Evolutionary conservation across 2,888 invertebrate genomes (phyloP).

Genomic region (Geophilus truncorum): DNA sequence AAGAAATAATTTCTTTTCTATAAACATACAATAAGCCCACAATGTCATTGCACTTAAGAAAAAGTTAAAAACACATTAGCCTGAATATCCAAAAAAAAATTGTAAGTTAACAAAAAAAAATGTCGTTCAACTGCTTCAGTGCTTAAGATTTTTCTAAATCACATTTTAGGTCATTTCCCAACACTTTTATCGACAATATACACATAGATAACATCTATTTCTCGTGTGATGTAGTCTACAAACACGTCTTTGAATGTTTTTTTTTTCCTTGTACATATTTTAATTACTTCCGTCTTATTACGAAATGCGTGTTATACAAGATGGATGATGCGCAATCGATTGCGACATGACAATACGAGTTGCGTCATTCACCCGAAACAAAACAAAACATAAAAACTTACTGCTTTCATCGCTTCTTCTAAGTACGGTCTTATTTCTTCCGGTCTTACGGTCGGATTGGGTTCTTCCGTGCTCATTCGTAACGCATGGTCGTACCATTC

Average conservation of each 20-base stretch:
- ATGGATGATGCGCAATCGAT: neutral
- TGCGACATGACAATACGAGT: too few relatives aligned
- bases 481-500: slow-evolving; percentile 48
- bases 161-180: neutral
- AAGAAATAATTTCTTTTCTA: neutral
- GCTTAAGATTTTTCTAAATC: too few relatives aligned
- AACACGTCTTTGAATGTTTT: neutral
- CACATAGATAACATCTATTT: neutral
- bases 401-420: neutral
- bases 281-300: neutral
- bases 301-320: too few relatives aligned
- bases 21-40: neutral
- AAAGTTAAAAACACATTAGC: too few relatives aligned
- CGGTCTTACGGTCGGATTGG: slow-evolving; percentile 38
- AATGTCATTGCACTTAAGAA: neutral
- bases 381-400: neutral
- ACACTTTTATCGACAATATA: neutral
- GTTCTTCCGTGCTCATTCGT: slow-evolving; percentile 42
- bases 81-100: too few relatives aligned
- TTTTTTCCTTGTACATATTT: neutral
- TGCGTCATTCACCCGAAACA: neutral
- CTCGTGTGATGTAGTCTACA: neutral
- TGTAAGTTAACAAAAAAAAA: neutral
- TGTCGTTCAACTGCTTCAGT: too few relatives aligned
- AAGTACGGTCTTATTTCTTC: neutral